Evolutionary conservation across 2,888 invertebrate genomes (phyloP), one percentile per base, ranked within the genome.

Genomic region (Zootermopsis nevadensis): DNA sequence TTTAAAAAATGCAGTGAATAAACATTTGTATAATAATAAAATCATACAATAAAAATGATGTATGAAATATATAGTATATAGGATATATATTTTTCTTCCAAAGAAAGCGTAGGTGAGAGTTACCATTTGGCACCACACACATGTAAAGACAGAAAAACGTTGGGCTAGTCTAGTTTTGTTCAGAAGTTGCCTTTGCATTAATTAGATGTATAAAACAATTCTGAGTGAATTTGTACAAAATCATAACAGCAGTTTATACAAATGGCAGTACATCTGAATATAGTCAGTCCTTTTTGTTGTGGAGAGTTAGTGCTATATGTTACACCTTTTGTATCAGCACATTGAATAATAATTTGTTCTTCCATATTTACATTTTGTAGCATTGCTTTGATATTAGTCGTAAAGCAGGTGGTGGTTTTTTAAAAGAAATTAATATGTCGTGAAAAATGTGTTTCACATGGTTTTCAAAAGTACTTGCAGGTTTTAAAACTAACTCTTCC

Each of bases 21-120:
- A 79, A 79, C 35, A n/a, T n/a, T 66, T 79, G 79, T 79, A 79
- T 79, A 79, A 74, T 27, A 30, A 67, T 67, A 31, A 42, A 38
- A 27, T 38, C 7, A 74, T 74, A 74, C 38, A 74, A 74, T 74
- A 74, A 74, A 1, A 38, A 10, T n/a, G 66, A 79, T 79, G 38
- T 66, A 60, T 15, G 35, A 66, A 35, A 35, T 35, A 66, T 66
- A 27, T 66, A 79, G 79, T 35, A 27, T 33, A 66, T 79, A 79
- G 60, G n/a, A 30, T 24, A 79, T 60, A 79, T 66, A 79, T 79
- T 79, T 66, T 79, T 33, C 31, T 79, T 33, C 38, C 24, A 42
- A 55, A 48, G 31, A 79, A 35, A 27, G 33, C 24, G 60, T 60
- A 66, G 60, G 69, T 69, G 19, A 33, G 19, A 33, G 33, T 33